A percentile compares a stretch with the other conserved stretches of the same genome.
Conservation (phyloP, 2,797 vertebrate genomes). For the Sebastes miniatus region DNA sequence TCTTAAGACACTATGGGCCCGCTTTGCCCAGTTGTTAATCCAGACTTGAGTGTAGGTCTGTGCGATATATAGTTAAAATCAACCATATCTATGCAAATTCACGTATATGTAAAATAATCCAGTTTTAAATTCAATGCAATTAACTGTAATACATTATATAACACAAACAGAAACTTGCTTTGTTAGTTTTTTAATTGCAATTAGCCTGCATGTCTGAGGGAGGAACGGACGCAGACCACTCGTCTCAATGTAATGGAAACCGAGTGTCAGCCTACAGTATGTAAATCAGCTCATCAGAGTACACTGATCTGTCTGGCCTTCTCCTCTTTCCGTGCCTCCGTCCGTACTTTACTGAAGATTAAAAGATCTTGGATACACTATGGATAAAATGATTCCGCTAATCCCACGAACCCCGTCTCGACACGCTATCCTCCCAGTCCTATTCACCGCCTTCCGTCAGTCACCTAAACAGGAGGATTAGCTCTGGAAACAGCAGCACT, state of each 20-base stretch:
- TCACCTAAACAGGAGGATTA: conserved; percentile 33
- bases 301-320: conserved; percentile 64
- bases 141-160: background rate
- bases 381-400: conserved; percentile 58
- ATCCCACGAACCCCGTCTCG: conserved; percentile 38
- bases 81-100: background rate
- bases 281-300: conserved; percentile 63
- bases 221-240: conserved; percentile 18
- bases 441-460: background rate
- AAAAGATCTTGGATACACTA: conserved; percentile 58
- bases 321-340: conserved; percentile 65
- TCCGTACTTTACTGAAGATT: conserved; percentile 53
- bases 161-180: background rate
- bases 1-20: background rate
- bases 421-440: conserved; percentile 2
- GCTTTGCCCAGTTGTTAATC: background rate
- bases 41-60: background rate
- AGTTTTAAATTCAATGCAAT: background rate
- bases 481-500: background rate
- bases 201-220: conserved; percentile 16
- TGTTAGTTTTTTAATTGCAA: conserved; percentile 3
- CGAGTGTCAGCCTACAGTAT: conserved; percentile 51
- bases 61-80: background rate
- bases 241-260: conserved; percentile 62
- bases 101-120: background rate